Percentiles rank a stretch among this genome's conserved stretches.
phyloP scores from a whole-genome alignment of 2,113 vertebrate genomes.

The Alosa alosa region DNA sequence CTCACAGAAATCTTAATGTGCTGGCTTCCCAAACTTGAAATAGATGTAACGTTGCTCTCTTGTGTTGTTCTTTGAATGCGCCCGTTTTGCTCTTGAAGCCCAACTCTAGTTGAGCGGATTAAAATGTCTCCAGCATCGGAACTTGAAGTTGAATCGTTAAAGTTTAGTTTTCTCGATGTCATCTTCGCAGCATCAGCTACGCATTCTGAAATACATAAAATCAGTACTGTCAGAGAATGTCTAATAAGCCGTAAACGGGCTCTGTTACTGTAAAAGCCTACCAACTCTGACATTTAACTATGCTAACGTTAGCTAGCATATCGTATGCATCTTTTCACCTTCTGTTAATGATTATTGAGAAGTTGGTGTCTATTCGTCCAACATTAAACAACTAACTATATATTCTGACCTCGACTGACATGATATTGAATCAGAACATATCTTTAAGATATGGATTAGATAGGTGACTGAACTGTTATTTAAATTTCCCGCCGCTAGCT shows the following conservation, averaged over 20 bases:
- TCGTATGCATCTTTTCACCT: background rate
- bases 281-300: background rate
- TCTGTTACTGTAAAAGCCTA: background rate
- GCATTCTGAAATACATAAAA: background rate
- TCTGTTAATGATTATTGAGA: background rate
- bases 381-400: background rate
- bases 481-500: slow-evolving; percentile 61
- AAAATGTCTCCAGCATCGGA: slow-evolving; percentile 59
- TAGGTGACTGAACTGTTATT: slow-evolving; percentile 32
- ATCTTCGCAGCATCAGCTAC: background rate
- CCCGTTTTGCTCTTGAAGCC: background rate
- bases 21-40: background rate
- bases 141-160: slow-evolving; percentile 48
- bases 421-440: background rate
- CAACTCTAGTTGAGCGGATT: slow-evolving; percentile 52
- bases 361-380: background rate
- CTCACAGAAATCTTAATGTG: slow-evolving; percentile 50
- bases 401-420: background rate
- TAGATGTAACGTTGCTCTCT: background rate
- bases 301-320: background rate
- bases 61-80: background rate
- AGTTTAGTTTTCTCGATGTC: background rate
- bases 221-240: background rate
- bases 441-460: background rate
- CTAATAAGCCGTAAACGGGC: too few species aligned